Evolutionary conservation across 1,140 invertebrate species (phyloP).

Genomic region (Saccostrea echinata): DNA sequence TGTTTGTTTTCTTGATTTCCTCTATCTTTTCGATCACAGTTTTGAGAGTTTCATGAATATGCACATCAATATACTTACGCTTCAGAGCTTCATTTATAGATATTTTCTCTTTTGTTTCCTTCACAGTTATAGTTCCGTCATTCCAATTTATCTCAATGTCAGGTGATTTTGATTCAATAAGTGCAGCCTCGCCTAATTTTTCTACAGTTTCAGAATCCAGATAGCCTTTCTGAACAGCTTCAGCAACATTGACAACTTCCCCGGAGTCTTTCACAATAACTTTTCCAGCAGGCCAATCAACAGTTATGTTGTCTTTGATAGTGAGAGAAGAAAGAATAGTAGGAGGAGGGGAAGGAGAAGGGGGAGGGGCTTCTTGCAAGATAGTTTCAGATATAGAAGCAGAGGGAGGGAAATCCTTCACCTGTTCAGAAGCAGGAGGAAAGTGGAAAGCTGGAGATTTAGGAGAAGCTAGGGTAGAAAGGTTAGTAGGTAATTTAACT

Average conservation of each 20-base stretch:
- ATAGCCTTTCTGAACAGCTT: conserved; percentile 91
- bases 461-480: not conserved
- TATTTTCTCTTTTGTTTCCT: conserved; percentile 87
- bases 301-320: conserved; percentile 67
- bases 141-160: conserved; percentile 77
- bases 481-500: conserved; percentile 28
- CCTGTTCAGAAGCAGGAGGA: conserved; percentile 19
- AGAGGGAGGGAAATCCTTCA: not conserved
- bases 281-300: conserved; percentile 72
- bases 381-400: conserved; percentile 38
- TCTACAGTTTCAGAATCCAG: conserved; percentile 90
- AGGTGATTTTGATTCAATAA: conserved; percentile 81
- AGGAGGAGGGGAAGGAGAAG: conserved; percentile 34
- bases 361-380: conserved; percentile 11
- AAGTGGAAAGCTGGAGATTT: conserved; percentile 27
- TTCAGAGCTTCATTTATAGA: conserved; percentile 88
- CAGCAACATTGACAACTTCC: conserved; percentile 88
- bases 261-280: conserved; percentile 89
- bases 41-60: conserved; percentile 68
- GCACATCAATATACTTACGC: conserved; percentile 86
- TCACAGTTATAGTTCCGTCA: conserved; percentile 83
- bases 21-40: conserved; percentile 67
- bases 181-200: conserved; percentile 82
- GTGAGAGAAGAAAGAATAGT: conserved; percentile 48
- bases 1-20: conserved; percentile 45